Evolutionary conservation across 92 coral and sea anemone species (phyloP).

Genomic region (Bergia puertoricense): DNA sequence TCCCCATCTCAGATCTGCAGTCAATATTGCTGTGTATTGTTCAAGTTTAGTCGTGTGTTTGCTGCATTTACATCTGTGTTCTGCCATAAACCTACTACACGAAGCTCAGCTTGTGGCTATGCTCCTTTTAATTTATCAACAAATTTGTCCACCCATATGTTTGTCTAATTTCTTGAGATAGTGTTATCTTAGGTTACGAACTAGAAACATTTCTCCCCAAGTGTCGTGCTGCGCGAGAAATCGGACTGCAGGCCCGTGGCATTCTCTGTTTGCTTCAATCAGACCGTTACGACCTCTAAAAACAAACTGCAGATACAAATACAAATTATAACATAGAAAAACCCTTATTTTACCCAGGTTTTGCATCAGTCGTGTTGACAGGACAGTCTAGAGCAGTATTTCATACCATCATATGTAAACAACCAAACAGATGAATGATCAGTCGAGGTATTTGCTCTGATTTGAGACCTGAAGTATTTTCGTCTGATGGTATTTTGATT

Average conservation of each 20-base stretch:
- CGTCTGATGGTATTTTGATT: conserved; percentile 24
- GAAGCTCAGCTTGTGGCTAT: not conserved
- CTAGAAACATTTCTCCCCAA: not conserved
- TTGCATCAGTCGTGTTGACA: not conserved
- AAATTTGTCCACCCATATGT: not conserved
- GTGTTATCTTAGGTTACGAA: conserved; percentile 15
- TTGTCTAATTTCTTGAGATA: conserved; percentile 7
- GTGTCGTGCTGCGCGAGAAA: conserved; percentile 5
- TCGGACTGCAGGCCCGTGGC: not conserved
- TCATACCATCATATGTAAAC: not conserved
- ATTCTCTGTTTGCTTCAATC: not conserved
- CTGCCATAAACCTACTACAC: not conserved
- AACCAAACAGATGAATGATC: not conserved
- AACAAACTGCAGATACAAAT: not conserved
- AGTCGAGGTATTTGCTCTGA: not conserved
- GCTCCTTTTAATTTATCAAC: not conserved
- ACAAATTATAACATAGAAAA: not conserved
- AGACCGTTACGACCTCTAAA: not conserved
- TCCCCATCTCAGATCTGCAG: conserved; percentile 17
- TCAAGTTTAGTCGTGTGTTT: not conserved
- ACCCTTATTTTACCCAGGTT: not conserved
- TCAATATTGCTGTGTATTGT: not conserved
- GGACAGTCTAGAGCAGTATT: not conserved
- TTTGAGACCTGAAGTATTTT: conserved; percentile 22
- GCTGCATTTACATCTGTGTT: not conserved